Conservation (phyloP, 2,888 invertebrate species). For the Mimumesa dahlbomi region DNA sequence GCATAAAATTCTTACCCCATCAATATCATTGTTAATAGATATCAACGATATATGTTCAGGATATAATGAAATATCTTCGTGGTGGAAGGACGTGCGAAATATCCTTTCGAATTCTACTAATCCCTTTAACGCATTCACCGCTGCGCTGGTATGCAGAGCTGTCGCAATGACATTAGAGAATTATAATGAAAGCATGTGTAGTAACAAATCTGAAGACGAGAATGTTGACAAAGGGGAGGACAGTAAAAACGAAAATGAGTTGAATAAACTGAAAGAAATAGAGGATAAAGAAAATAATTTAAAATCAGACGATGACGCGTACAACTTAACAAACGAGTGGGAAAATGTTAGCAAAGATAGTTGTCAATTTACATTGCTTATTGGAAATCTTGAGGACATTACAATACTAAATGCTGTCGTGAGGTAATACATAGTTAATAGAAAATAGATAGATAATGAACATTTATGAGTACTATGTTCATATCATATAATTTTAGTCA, state of each 20-base stretch:
- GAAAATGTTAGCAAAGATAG: constrained; percentile 92
- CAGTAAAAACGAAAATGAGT: constrained; percentile 61
- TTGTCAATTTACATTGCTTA: constrained; percentile 92
- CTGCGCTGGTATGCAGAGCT: constrained; percentile 91
- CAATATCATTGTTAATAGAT: constrained; percentile 64
- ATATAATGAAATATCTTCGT: constrained; percentile 87
- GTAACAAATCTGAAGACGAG: constrained; percentile 52
- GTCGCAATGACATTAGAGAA: constrained; percentile 84
- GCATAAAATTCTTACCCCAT: too few relatives aligned
- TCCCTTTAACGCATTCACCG: constrained; percentile 89
- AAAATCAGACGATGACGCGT: constrained; percentile 82
- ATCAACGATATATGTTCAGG: constrained; percentile 83
- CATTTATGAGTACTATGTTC: too few relatives aligned
- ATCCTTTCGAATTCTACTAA: constrained; percentile 87
- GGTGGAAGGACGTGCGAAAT: constrained; percentile 91
- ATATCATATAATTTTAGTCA: constrained; percentile 64
- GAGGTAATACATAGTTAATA: constrained; percentile 67
- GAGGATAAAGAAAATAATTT: constrained; percentile 73
- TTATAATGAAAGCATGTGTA: constrained; percentile 73
- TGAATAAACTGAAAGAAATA: constrained; percentile 67
- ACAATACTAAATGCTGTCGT: constrained; percentile 89
- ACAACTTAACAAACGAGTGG: constrained; percentile 83
- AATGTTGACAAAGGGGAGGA: constrained; percentile 65
- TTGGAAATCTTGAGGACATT: constrained; percentile 94
- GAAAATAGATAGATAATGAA: neutral